Percentiles rank a stretch among this genome's conserved stretches.
These are phyloP conservation scores for Oligia strigilis DNA, from an alignment of 2,888 invertebrate species.

Conservation along the genomic window DNA sequence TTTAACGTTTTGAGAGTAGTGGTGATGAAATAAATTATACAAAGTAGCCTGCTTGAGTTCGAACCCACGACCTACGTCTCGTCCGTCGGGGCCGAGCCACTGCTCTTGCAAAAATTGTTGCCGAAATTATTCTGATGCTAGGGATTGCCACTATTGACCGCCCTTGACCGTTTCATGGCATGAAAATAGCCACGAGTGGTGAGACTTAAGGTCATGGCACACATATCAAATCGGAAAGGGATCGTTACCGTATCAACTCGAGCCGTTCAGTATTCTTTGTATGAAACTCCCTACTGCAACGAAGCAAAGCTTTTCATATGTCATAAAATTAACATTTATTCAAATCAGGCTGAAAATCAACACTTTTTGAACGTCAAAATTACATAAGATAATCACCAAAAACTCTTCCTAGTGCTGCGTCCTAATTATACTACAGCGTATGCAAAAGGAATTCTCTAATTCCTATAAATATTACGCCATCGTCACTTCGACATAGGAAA, in stretches of 20 bases:
- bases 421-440: background rate
- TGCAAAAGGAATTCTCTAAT: conserved; percentile 25
- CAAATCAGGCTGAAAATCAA: background rate
- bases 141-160: no score
- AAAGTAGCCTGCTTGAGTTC: background rate
- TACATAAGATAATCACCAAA: background rate
- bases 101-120: no score
- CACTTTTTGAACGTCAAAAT: background rate
- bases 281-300: no score
- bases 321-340: background rate
- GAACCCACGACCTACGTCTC: background rate
- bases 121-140: no score
- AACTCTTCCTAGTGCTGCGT: background rate
- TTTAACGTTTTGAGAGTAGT: no score
- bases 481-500: conserved; percentile 30
- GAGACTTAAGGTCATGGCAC: background rate
- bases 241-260: no score
- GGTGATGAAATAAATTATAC: no score
- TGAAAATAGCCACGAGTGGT: background rate
- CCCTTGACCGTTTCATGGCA: background rate
- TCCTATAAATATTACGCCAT: conserved; percentile 29
- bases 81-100: background rate
- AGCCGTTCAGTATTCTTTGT: no score
- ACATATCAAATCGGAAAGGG: no score
- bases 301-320: background rate